phyloP scores from a whole-genome alignment of 2,797 vertebrate genomes.

The Xenentodon cancila region DNA sequence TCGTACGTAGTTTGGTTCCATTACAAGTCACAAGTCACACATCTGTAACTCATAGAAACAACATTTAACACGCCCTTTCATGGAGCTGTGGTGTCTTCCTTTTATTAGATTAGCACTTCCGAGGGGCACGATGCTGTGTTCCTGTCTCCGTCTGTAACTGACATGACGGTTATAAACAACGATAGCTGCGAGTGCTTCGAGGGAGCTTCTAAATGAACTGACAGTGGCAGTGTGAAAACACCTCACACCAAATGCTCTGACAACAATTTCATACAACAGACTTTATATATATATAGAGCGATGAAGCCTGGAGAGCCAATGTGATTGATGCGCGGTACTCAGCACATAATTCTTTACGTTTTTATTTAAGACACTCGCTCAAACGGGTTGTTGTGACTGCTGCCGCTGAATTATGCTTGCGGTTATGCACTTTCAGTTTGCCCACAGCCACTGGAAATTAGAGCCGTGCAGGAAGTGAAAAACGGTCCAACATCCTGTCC shows the following conservation, averaged over 20 bases:
- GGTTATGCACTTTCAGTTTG: constrained; percentile 18
- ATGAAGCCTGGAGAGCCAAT: constrained; percentile 64
- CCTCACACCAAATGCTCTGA: constrained; percentile 66
- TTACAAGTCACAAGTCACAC: constrained; percentile 57
- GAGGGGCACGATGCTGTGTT: constrained; percentile 56
- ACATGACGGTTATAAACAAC: constrained; percentile 77
- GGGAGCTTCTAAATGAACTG: constrained; percentile 78
- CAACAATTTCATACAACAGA: constrained; percentile 77
- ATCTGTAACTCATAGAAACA: constrained; percentile 65
- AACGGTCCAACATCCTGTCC: constrained; percentile 28
- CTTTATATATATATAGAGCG: constrained; percentile 64
- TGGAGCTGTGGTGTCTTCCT: constrained; percentile 36
- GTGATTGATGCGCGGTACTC: constrained; percentile 60
- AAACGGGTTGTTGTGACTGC: constrained; percentile 38
- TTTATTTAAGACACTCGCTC: constrained; percentile 48
- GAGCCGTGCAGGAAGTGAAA: constrained; percentile 25
- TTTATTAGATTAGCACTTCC: constrained; percentile 66
- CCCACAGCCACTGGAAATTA: constrained; percentile 31
- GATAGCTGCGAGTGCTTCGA: constrained; percentile 72
- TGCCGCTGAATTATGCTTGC: constrained; percentile 27
- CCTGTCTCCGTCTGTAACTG: constrained; percentile 69
- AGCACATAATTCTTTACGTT: constrained; percentile 50
- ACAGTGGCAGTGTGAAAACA: constrained; percentile 71
- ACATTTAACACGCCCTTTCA: constrained; percentile 58
- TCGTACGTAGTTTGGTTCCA: constrained; percentile 70